Percentiles rank a stretch among this genome's conserved stretches.
phyloP scores from a whole-genome alignment of 2,888 invertebrate genomes.

The Rhorus exstirpatorius region DNA sequence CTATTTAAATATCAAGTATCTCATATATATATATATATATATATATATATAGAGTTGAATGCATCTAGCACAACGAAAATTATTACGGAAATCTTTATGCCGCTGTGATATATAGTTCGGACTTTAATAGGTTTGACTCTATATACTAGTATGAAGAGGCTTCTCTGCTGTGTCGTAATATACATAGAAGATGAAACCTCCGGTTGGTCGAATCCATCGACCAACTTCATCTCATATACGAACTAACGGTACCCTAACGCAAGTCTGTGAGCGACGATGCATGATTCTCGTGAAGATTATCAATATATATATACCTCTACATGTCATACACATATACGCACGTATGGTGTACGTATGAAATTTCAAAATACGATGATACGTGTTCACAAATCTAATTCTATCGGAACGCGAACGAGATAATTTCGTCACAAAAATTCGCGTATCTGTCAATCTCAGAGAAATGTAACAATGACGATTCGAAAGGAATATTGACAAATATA shows the following conservation, averaged over 20 bases:
- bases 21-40: background rate
- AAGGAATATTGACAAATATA: no score
- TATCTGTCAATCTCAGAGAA: background rate
- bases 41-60: background rate
- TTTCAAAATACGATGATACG: slow-evolving; percentile 17
- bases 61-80: slow-evolving; percentile 32
- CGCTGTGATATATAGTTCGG: slow-evolving; percentile 55
- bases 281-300: slow-evolving; percentile 57
- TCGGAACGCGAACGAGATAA: background rate
- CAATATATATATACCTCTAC: slow-evolving; percentile 27
- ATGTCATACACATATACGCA: slow-evolving; percentile 7
- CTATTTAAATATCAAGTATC: slow-evolving; percentile 33
- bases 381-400: slow-evolving; percentile 16
- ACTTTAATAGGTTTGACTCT: slow-evolving; percentile 48
- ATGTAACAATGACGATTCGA: background rate
- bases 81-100: slow-evolving; percentile 55
- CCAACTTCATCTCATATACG: slow-evolving; percentile 44
- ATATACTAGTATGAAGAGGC: slow-evolving; percentile 19
- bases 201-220: slow-evolving; percentile 17
- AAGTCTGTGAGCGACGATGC: slow-evolving; percentile 10
- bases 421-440: background rate
- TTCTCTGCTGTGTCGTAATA: background rate
- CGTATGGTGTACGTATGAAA: slow-evolving; percentile 25
- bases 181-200: slow-evolving; percentile 36
- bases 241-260: slow-evolving; percentile 58